Evolutionary conservation across 1,140 invertebrate genomes (phyloP), one percentile per base, ranked within the genome.

Genomic region (Vollenhovia emeryi): DNA sequence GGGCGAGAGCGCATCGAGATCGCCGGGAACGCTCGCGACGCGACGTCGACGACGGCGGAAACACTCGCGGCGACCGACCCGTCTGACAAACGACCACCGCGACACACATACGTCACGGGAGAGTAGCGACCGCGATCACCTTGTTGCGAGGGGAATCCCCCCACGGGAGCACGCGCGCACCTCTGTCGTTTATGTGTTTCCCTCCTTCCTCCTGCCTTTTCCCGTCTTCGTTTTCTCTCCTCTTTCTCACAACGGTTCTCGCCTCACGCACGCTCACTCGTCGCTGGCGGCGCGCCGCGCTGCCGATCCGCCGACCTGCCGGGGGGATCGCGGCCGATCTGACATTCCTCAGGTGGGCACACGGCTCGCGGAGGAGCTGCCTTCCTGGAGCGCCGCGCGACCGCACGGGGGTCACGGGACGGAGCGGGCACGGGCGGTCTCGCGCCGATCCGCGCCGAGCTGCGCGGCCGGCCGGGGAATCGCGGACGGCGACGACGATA

Each of bases 331-430:
- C 36, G 57, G 69, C 87, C 78, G 86, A 87, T 88, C 88, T 87
- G 88, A 89, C 94, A 95, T 94, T 95, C 94, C 93, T 95, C 94
- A 95, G 94, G 94, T 95, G 94, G 92, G 92, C 92, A 91, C 92
- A 91, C 89, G 85, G 84, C 43, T 50, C 50, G 60, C 40, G 80
- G n/a, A 85, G 78, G 78, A 80, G 60, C 85, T n/a, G 85, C 62
- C 85, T 84, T 76, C 87, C 52, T 78, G 66, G 43, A 71, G 40
- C 13, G 8, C 50, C 21, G 18, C n/a, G 50, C 50, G 50, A 52
- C 79, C 74, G 9, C n/a, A n/a, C n/a, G n/a, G n/a, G n/a, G 13
- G 21, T 76, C 4, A 80, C 50, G 24, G 71, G 80, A n/a, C n/a
- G n/a, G n/a, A n/a, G n/a, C n/a, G n/a, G 75, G 62, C 75, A 57